Evolutionary conservation across 2,113 vertebrate species (phyloP).

Genomic region (Mastomys coucha): DNA sequence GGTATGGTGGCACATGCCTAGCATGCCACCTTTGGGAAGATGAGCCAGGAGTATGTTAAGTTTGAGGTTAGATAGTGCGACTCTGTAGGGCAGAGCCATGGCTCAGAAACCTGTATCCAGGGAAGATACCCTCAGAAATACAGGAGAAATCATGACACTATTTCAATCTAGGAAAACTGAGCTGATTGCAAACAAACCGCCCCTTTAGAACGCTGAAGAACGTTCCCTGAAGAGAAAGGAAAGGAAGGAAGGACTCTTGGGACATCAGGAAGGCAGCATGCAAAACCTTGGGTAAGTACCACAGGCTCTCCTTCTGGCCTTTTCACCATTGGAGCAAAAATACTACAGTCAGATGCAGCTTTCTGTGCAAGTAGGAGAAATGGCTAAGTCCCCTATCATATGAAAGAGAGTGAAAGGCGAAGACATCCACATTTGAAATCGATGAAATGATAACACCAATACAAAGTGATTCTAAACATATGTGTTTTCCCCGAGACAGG

Average conservation of each 20-base stretch:
- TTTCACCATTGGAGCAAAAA: neutral
- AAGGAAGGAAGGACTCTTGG: neutral
- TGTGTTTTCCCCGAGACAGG: too few species aligned
- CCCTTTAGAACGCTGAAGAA: neutral
- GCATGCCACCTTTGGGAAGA: neutral
- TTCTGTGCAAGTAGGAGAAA: neutral
- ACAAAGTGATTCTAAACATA: too few species aligned
- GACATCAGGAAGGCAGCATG: neutral
- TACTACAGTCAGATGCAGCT: neutral
- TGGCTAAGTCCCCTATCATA: neutral
- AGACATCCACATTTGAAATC: neutral
- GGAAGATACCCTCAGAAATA: neutral
- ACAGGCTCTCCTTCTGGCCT: neutral
- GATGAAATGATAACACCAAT: neutral
- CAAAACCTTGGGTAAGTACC: neutral
- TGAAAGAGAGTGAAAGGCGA: neutral
- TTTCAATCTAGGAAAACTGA: neutral
- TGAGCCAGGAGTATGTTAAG: neutral
- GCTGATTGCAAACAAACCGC: neutral
- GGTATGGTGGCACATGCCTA: neutral
- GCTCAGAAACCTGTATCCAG: neutral
- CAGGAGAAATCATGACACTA: neutral
- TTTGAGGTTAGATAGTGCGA: neutral
- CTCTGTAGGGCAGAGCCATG: neutral
- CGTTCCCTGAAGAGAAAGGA: neutral